Evolutionary conservation across 1,140 invertebrate genomes (phyloP).

Genomic region (Tribolium madens): DNA sequence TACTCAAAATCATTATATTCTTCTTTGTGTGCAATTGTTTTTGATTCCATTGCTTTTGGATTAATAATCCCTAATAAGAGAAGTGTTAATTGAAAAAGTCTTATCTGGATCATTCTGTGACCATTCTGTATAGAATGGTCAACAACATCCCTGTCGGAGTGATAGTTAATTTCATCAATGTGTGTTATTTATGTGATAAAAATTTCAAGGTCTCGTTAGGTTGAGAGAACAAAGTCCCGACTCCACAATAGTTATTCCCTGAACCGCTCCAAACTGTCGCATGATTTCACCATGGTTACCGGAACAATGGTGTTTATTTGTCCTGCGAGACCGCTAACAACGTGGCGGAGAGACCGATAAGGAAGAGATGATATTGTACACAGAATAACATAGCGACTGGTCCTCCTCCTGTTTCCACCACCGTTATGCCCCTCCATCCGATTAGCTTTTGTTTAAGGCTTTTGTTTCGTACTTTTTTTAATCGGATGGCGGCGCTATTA

Average conservation of each 20-base stretch:
- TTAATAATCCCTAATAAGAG: no score
- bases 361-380: conserved; percentile 64
- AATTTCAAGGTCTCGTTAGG: conserved; percentile 35
- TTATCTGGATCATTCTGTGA: no score
- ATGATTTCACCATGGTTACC: conserved; percentile 67
- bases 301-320: conserved; percentile 67
- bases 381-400: conserved; percentile 57
- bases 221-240: conserved; percentile 53
- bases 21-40: no score
- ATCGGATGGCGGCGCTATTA: conserved; percentile 48
- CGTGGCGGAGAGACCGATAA: conserved; percentile 65
- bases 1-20: no score
- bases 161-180: not conserved
- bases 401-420: conserved; percentile 47
- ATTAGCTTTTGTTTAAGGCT: conserved; percentile 52
- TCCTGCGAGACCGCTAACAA: conserved; percentile 67
- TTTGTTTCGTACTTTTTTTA: conserved; percentile 52
- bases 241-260: conserved; percentile 52
- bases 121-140: no score
- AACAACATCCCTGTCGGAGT: no score
- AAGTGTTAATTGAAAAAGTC: no score
- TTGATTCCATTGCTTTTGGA: no score
- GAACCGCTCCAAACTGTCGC: conserved; percentile 62
- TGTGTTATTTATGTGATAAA: conserved; percentile 18
- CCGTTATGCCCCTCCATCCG: conserved; percentile 44